Conservation (phyloP, 2,888 invertebrate species). For the Glaucopsyche alexis region DNA sequence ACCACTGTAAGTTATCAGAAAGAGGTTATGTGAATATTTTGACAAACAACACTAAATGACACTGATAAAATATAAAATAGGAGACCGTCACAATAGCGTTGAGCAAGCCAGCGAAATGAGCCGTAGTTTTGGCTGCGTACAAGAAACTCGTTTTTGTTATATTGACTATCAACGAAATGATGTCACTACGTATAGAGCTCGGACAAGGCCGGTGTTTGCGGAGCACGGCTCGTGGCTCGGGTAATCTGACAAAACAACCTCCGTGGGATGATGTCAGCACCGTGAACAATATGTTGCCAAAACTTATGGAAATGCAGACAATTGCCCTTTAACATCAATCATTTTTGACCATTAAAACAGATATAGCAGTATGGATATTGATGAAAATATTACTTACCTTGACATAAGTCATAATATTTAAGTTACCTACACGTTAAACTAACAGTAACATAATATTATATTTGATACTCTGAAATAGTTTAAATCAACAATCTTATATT, state of each 20-base stretch:
- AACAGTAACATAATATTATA: no score
- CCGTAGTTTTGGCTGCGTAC: constrained; percentile 1
- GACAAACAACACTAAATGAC: neutral
- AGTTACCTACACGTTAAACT: no score
- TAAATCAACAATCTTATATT: no score
- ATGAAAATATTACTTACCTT: neutral
- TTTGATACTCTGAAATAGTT: no score
- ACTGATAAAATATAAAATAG: neutral
- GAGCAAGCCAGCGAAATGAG: constrained; percentile 1
- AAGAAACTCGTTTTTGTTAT: constrained; percentile 42
- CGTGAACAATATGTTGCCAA: constrained; percentile 47
- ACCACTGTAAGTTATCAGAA: neutral
- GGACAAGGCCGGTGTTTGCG: constrained; percentile 61
- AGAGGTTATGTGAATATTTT: neutral
- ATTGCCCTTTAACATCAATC: constrained; percentile 28
- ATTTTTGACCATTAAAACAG: neutral
- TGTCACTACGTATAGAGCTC: constrained; percentile 67
- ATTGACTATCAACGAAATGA: constrained; percentile 56
- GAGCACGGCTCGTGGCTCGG: constrained; percentile 45
- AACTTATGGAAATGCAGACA: constrained; percentile 44
- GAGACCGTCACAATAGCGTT: neutral
- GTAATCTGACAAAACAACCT: constrained; percentile 57
- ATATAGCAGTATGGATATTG: neutral
- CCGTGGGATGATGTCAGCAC: constrained; percentile 62
- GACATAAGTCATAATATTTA: neutral